These are phyloP conservation scores for Podocnemis expansa DNA, from an alignment of 2,113 vertebrate species.

Conservation along the genomic window DNA sequence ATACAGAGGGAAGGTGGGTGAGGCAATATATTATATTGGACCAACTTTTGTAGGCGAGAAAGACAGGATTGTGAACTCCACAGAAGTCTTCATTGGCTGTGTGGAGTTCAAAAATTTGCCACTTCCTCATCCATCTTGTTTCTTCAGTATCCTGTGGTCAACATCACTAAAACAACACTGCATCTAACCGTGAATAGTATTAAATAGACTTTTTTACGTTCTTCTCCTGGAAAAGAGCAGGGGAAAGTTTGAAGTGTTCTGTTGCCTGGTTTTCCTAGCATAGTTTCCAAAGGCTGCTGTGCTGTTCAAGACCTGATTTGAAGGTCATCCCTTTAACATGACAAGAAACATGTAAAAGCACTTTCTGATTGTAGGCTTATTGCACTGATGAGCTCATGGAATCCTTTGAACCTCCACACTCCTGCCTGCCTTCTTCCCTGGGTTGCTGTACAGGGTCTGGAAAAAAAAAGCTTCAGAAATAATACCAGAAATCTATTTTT, in stretches of 20 bases:
- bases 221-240: neutral
- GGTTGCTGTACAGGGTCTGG: neutral
- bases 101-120: neutral
- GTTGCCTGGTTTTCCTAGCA: neutral
- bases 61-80: neutral
- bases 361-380: neutral
- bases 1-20: neutral
- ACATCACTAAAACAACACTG: neutral
- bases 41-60: neutral
- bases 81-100: neutral
- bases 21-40: neutral
- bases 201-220: neutral
- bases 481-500: neutral
- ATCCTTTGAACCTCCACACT: neutral
- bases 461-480: neutral
- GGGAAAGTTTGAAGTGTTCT: neutral
- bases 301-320: neutral
- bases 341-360: neutral
- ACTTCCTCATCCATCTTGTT: neutral
- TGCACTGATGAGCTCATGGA: neutral
- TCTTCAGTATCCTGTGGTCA: neutral
- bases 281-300: neutral
- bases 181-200: neutral
- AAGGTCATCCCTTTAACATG: neutral
- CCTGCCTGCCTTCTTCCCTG: conserved; percentile 1